phyloP scores from a whole-genome alignment of 2,113 vertebrate genomes.

The Coracopsis vasa region DNA sequence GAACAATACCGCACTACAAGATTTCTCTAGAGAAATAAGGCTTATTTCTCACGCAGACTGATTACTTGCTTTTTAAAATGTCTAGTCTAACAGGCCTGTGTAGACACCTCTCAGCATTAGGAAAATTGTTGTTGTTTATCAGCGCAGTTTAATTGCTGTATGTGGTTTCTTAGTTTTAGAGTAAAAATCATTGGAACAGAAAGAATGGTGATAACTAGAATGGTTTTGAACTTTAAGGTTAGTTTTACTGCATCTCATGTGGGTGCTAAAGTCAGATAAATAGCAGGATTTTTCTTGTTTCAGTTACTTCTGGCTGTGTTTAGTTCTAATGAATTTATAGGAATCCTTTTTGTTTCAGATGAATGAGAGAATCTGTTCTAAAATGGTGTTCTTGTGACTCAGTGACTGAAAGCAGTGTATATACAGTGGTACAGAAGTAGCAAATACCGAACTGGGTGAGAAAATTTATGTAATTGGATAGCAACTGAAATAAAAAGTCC shows the following conservation, averaged over 20 bases:
- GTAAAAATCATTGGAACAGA: background rate
- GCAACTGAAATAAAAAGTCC: background rate
- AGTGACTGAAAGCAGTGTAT: too few species aligned
- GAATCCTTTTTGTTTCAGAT: background rate
- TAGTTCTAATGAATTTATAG: background rate
- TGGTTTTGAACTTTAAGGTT: background rate
- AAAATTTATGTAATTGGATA: background rate
- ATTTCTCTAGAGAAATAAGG: background rate
- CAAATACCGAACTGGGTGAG: background rate
- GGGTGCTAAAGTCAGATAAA: background rate
- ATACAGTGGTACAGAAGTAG: background rate
- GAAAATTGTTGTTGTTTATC: background rate
- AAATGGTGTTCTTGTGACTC: background rate
- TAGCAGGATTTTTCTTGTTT: background rate
- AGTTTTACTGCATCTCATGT: background rate
- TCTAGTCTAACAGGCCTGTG: background rate
- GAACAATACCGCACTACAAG: background rate
- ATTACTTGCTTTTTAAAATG: background rate
- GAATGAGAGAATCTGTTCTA: background rate
- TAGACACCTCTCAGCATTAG: background rate
- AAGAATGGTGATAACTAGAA: background rate
- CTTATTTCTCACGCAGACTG: background rate
- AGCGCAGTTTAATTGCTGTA: background rate
- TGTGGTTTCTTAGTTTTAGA: background rate
- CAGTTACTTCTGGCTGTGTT: background rate